phyloP scores from a whole-genome alignment of 2,113 vertebrate species.

The Otolemur garnettii region DNA sequence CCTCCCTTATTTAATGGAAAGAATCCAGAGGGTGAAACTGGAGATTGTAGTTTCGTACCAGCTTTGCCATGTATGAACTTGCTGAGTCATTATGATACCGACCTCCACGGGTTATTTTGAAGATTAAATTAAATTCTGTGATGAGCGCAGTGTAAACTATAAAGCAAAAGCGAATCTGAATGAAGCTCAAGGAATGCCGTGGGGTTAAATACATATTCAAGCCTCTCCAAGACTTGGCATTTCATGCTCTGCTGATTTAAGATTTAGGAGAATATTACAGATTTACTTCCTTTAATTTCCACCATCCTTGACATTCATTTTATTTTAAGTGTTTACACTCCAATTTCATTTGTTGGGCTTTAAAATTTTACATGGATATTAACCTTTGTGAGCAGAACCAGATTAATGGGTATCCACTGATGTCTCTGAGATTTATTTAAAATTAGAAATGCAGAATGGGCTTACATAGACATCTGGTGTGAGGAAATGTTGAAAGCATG shows the following conservation, averaged over 20 bases:
- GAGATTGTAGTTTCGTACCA: neutral
- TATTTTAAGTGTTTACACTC: slow-evolving; percentile 27
- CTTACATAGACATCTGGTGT: slow-evolving; percentile 52
- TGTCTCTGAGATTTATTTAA: slow-evolving; percentile 60
- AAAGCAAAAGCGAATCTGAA: neutral
- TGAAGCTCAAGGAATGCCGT: neutral
- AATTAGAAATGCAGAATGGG: slow-evolving; percentile 54
- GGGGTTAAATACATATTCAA: neutral
- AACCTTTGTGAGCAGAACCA: neutral
- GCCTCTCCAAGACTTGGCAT: neutral
- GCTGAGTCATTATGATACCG: neutral
- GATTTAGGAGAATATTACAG: slow-evolving; percentile 33
- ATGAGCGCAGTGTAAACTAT: neutral
- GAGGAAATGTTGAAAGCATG: slow-evolving; percentile 31
- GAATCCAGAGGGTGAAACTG: neutral
- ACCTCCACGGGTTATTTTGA: neutral
- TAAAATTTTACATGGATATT: neutral
- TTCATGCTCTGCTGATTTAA: neutral
- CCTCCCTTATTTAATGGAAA: neutral
- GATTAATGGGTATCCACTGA: slow-evolving; percentile 33
- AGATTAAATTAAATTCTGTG: neutral
- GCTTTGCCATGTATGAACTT: neutral
- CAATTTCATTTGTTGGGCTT: slow-evolving; percentile 19
- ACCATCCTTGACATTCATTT: neutral
- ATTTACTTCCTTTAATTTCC: slow-evolving; percentile 34